Evolutionary conservation across 53 echinoderm and acorn worm species (phyloP), one percentile per base, ranked within the genome.

Genomic region (Glandiceps talaboti): DNA sequence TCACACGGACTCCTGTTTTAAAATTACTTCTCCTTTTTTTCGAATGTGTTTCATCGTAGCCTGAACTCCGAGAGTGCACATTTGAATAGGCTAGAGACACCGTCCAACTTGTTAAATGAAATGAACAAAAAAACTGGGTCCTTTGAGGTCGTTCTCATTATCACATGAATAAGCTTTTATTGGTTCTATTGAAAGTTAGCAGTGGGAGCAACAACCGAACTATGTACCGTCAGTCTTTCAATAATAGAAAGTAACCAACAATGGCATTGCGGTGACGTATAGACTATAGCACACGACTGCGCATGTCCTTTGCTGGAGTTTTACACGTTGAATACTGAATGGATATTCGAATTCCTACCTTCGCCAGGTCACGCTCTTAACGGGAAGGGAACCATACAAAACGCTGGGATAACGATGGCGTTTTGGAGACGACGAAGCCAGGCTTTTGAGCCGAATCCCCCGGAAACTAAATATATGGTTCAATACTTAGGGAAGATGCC

Each of bases 351-450:
- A 45, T 45, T 45, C 64, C 6, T 45, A 45, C 6, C 20, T 20
- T 6, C 6, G 20, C 6, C 64, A 45, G 64, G 64, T 45, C 64
- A 45, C 20, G n/a, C n/a, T n/a, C n/a, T n/a, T n/a, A 45, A 6
- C 6, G 64, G 64, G 64, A 6, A 45, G 64, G 64, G 20, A 45
- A 45, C 64, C 64, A 45, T 20, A 45, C 64, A 45, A 45, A 45
- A 45, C 64, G 64, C 20, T 45, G 64, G 64, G 64, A 45, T 12
- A 45, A 45, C 64, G 64, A 93, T 93, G 93, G 90, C 93, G 90
- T 93, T 93, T 83, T 88, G 88, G 90, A 93, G 90, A 77, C 76
- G 90, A 75, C 73, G 88, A 76, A 93, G 84, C 76, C 81, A 83
- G 81, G 85, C 83, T 30, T 91, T 88, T 33, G 85, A 85, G 28